These are phyloP conservation scores for Nothobranchius kuhntae DNA, from an alignment of 2,113 vertebrate species.

Conservation along the genomic window DNA sequence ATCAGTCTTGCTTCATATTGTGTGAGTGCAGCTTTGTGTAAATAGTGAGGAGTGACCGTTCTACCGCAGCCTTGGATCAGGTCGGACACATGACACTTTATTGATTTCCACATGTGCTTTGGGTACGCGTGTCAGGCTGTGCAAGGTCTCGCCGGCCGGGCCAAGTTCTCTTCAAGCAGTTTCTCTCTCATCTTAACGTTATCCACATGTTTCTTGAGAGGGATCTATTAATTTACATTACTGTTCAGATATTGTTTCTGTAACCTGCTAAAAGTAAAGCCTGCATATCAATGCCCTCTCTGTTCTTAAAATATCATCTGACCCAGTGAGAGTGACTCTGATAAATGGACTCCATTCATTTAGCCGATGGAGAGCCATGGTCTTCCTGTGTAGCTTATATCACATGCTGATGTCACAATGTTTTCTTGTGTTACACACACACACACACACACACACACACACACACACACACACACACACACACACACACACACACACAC, in stretches of 20 bases:
- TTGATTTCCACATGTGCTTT: slow-evolving; percentile 54
- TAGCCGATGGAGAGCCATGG: slow-evolving; percentile 13
- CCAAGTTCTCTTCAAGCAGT: slow-evolving; percentile 36
- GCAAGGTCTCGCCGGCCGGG: slow-evolving; percentile 32
- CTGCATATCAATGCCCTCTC: slow-evolving; percentile 17
- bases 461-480: too few relatives aligned
- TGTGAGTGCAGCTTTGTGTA: slow-evolving; percentile 20
- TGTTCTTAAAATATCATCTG: slow-evolving; percentile 44
- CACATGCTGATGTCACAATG: slow-evolving; percentile 25
- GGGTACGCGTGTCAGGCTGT: slow-evolving; percentile 40
- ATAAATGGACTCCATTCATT: slow-evolving; percentile 21
- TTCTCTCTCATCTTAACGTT: slow-evolving; percentile 45
- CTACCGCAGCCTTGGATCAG: slow-evolving; percentile 32
- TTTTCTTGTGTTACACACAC: slow-evolving; percentile 17
- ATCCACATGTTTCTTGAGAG: slow-evolving; percentile 59
- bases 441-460: neutral
- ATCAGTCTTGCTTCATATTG: slow-evolving; percentile 42
- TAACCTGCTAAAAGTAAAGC: slow-evolving; percentile 1
- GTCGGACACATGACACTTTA: slow-evolving; percentile 49
- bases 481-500: slow-evolving; percentile 1
- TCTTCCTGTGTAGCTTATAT: slow-evolving; percentile 10
- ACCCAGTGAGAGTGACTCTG: slow-evolving; percentile 14
- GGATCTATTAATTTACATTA: slow-evolving; percentile 33
- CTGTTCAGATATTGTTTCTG: slow-evolving; percentile 6
- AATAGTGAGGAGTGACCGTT: slow-evolving; percentile 32